Base-by-base conservation (phyloP, 2,113 vertebrate genomes). In the Calypte anna region DNA sequence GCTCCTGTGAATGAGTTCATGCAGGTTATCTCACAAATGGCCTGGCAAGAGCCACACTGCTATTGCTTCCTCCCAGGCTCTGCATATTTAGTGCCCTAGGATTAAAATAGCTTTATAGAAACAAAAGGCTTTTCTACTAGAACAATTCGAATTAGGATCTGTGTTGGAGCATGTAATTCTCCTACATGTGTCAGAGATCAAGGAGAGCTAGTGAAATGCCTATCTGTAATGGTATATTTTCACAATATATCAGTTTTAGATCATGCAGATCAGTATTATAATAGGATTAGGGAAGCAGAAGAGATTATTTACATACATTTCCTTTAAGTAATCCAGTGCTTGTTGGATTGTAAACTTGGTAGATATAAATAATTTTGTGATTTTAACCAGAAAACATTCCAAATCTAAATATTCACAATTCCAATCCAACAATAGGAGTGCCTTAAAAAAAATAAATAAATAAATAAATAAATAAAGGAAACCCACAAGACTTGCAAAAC, bases 171-270 rank as follows among this genome's bases (percentile, higher is more conserved):
- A 36, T 12, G 27, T 54, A 69, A 85, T 88, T 94, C 91, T 73
- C 54, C 82, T 88, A 27, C 2, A 2, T 40, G 72, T 16, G 15
- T 40, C 63, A 82, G 86, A 72, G 82, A 89, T 70, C 87, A 79
- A 61, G 75, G 74, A 82, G 25, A 94, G 59, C 33, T 78, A 82
- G 63, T 54, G 46, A 80, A 67, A 86, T 61, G 78, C 14, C 9
- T 66, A 20, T 74, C 61, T 74, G 14, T 25, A 63, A 48, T 3
- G 4, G 24, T 13, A 20, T 82, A 70, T 91, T 95, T 91, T 85
- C 85, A 83, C 59, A 90, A 79, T 14, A 53, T 74, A 19, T 77
- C 61, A 95, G 95, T 96, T 94, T 91, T 90, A 91, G 91, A 91
- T 95, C 87, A 91, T 1, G 0, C 76, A 61, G 61, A 82, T 80